A percentile compares a stretch with the other conserved stretches of the same genome.
These are phyloP conservation scores for Microtus oregoni DNA, from an alignment of 2,113 vertebrate genomes.

Conservation along the genomic window DNA sequence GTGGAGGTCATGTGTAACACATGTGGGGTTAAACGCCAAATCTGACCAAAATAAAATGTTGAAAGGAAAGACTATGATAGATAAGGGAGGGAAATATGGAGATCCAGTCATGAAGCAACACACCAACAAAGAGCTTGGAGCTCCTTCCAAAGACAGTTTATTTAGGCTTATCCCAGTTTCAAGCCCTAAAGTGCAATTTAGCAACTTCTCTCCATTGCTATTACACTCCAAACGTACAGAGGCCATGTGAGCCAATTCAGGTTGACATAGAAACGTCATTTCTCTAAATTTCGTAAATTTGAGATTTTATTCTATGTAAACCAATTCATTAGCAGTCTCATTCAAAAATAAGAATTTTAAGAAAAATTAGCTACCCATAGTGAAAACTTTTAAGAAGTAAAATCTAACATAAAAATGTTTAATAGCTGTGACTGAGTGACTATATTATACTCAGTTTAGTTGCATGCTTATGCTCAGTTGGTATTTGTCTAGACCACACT, in stretches of 20 bases:
- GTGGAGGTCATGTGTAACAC: neutral
- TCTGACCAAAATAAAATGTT: neutral
- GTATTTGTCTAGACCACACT: neutral
- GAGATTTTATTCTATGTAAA: neutral
- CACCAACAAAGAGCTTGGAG: neutral
- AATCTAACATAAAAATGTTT: neutral
- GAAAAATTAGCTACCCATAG: neutral
- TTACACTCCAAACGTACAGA: neutral
- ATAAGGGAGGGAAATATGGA: neutral
- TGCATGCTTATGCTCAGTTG: neutral
- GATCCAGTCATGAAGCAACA: neutral
- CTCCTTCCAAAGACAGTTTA: neutral
- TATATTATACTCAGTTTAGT: neutral
- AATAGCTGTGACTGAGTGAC: neutral
- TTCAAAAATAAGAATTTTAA: constrained; percentile 1
- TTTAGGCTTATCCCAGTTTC: neutral
- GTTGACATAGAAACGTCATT: neutral
- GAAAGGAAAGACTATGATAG: neutral
- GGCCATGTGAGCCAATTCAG: neutral
- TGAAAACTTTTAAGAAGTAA: constrained; percentile 22
- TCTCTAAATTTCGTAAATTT: neutral
- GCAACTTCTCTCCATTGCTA: neutral
- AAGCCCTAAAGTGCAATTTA: neutral
- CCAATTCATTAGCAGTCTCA: neutral
- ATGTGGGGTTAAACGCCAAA: neutral